These are phyloP conservation scores for Thymelicus sylvestris DNA, from an alignment of 2,888 invertebrate species.

Conservation along the genomic window DNA sequence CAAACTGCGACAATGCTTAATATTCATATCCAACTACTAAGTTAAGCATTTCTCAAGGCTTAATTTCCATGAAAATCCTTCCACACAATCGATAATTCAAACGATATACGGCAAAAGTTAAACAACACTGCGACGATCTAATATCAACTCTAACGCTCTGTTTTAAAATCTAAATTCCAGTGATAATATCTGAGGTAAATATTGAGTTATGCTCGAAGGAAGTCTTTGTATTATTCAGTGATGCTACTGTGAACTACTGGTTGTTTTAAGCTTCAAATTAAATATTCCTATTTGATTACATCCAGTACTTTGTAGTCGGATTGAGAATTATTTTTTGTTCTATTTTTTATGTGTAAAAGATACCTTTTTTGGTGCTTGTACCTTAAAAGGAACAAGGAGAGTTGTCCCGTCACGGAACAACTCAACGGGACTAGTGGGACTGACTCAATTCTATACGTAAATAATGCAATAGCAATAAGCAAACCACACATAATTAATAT, in stretches of 20 bases:
- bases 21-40: conserved; percentile 42
- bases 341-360: too few relatives aligned
- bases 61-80: conserved; percentile 41
- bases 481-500: too few relatives aligned
- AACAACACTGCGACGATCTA: neutral
- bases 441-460: too few relatives aligned
- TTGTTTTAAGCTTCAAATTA: conserved; percentile 12
- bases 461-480: too few relatives aligned
- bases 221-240: conserved; percentile 44
- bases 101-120: conserved; percentile 11
- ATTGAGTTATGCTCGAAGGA: conserved; percentile 3
- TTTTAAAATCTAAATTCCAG: neutral
- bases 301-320: neutral
- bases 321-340: neutral
- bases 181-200: neutral
- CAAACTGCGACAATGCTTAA: conserved; percentile 30
- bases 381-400: too few relatives aligned
- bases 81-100: conserved; percentile 31
- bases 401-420: too few relatives aligned
- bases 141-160: neutral
- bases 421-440: too few relatives aligned
- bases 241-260: conserved; percentile 50
- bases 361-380: too few relatives aligned
- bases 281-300: conserved; percentile 28
- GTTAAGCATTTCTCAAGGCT: conserved; percentile 38